These are phyloP conservation scores for Hyppa rectilinea DNA, from an alignment of 2,888 invertebrate genomes.

Conservation along the genomic window DNA sequence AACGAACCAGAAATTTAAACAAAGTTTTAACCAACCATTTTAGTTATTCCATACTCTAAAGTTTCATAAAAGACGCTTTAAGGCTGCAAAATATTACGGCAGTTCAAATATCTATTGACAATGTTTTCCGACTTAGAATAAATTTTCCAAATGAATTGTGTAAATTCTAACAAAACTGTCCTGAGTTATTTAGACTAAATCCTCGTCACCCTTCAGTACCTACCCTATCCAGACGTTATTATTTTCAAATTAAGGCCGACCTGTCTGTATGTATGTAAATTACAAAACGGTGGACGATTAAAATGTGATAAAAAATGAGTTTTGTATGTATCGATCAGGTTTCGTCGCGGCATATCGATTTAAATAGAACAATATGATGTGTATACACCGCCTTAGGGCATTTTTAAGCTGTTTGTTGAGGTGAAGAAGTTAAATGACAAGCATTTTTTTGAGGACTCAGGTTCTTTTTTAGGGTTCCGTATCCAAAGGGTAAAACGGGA, in stretches of 20 bases:
- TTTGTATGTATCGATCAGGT: conserved; percentile 45
- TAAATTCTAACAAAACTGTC: no score
- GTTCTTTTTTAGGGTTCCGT: no score
- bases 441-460: background rate
- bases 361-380: conserved; percentile 51
- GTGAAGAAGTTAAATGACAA: no score
- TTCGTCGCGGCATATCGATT: conserved; percentile 51
- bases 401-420: conserved; percentile 3
- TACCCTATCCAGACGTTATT: conserved; percentile 83
- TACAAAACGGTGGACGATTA: conserved; percentile 75
- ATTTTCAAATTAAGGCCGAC: conserved; percentile 88
- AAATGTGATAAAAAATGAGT: conserved; percentile 73
- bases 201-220: conserved; percentile 64
- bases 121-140: conserved; percentile 26
- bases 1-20: conserved; percentile 25
- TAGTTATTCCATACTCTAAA: conserved; percentile 44
- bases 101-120: conserved; percentile 42
- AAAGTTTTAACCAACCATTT: conserved; percentile 41
- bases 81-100: conserved; percentile 43
- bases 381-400: background rate
- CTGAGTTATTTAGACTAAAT: background rate
- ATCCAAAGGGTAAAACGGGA: no score
- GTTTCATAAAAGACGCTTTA: conserved; percentile 42
- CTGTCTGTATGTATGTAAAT: conserved; percentile 82
- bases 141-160: conserved; percentile 33